Evolutionary conservation across 2,888 invertebrate genomes (phyloP), one percentile per base, ranked within the genome.

Genomic region (Sminthurinus aureus): DNA sequence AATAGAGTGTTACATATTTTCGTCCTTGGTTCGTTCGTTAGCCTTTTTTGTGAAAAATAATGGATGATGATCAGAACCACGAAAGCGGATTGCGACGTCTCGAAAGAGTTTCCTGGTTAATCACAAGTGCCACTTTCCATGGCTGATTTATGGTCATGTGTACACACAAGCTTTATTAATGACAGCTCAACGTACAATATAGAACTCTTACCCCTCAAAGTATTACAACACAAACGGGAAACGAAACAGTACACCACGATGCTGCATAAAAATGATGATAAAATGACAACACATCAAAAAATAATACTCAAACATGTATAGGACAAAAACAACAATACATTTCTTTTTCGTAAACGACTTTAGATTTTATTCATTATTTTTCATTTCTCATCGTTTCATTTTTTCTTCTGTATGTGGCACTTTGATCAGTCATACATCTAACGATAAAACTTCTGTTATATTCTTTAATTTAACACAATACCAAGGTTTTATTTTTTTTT

Each of bases 361-460:
- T 69, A 69, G 79, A 69, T 79, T 79, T 79, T 79, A 79, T 79
- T 79, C 69, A 71, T 38, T 38, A 38, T 38, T 38, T 38, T 67
- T 79, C 38, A 52, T 76, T 50, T 52, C 76, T 52, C 52, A 24
- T 24, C n/a, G 18, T 24, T 71, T 20, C 24, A 9, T 24, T 20
- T 24, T 71, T 24, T 24, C 12, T 12, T 71, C 64, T 58, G 64
- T 79, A n/a, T 79, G 69, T 79, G 79, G 79, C 79, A 79, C 79
- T 38, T 79, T 79, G 67, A 67, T 79, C 79, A 79, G 79, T 79
- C 79, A 79, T 71, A 79, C 69, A 79, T 67, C 13, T 24, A 71
- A 71, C 24, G 8, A 6, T 71, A 18, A 24, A 24, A 18, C n/a
- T 71, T 71, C 13, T 2, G 3, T 71, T 24, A 38, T 38, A 38